Percentiles rank a stretch among this genome's conserved stretches.
These are phyloP conservation scores for Conistra vaccinii DNA, from an alignment of 2,888 invertebrate genomes.

Conservation along the genomic window DNA sequence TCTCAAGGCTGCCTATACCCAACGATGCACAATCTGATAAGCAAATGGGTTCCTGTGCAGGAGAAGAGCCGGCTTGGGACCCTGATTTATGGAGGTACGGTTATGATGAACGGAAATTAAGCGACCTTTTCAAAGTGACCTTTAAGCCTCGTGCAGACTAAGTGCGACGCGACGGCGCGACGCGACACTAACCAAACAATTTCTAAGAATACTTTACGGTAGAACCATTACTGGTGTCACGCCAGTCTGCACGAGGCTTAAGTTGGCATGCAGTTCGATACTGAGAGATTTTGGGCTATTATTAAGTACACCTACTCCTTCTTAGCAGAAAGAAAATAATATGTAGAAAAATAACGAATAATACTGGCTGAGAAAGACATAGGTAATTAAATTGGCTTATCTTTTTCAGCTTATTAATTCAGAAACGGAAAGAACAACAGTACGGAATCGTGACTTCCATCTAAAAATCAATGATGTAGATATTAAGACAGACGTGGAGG, in stretches of 20 bases:
- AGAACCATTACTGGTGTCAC: no score
- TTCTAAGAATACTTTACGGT: no score
- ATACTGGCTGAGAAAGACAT: background rate
- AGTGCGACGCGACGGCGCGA: no score
- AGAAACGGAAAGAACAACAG: no score
- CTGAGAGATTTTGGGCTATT: background rate
- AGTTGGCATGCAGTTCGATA: background rate
- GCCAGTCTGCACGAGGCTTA: no score
- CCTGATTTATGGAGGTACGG: slow-evolving; percentile 53
- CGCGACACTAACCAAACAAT: no score
- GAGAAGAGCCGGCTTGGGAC: slow-evolving; percentile 83
- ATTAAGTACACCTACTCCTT: background rate
- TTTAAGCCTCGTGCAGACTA: background rate
- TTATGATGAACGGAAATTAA: slow-evolving; percentile 45
- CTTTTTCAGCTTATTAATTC: no score
- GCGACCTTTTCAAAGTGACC: background rate
- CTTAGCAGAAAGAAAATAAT: background rate
- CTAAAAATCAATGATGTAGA: no score
- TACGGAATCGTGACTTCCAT: no score
- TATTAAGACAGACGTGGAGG: no score
- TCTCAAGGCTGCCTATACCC: slow-evolving; percentile 93
- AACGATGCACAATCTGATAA: slow-evolving; percentile 92
- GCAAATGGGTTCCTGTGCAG: slow-evolving; percentile 92
- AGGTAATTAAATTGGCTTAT: background rate
- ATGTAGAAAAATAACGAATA: background rate